Evolutionary conservation across 1,140 invertebrate species (phyloP).

Genomic region (Pissodes strobi): DNA sequence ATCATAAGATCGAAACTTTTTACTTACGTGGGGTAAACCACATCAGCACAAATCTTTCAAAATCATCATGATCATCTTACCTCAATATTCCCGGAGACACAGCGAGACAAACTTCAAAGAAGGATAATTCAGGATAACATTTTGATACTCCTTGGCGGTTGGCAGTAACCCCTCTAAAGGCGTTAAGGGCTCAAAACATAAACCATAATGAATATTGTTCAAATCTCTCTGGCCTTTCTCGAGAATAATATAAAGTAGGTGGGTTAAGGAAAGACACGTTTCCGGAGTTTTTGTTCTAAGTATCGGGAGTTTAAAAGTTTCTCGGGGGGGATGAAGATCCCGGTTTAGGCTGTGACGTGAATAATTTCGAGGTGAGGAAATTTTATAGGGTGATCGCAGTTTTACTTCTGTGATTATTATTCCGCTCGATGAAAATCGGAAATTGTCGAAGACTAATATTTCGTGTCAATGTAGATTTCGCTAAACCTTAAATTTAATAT

Average conservation of each 20-base stretch:
- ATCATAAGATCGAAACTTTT: too few species aligned
- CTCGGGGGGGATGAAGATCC: conserved; percentile 12
- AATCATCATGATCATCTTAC: too few species aligned
- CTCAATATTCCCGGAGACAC: too few species aligned
- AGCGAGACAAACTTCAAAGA: conserved; percentile 22
- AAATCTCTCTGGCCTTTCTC: conserved; percentile 22
- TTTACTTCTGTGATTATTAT: too few species aligned
- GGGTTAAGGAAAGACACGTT: conserved; percentile 34
- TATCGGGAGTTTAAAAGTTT: conserved; percentile 32
- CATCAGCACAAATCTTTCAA: too few species aligned
- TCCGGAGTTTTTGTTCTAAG: conserved; percentile 25
- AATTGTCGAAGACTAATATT: too few species aligned
- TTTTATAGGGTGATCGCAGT: too few species aligned
- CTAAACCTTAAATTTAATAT: too few species aligned
- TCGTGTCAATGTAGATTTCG: too few species aligned
- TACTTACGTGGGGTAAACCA: too few species aligned
- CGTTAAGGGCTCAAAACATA: conserved; percentile 27
- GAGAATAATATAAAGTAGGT: conserved; percentile 31
- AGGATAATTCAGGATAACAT: conserved; percentile 28
- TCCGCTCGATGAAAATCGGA: too few species aligned
- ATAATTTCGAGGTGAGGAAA: conserved; percentile 23
- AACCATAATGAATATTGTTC: conserved; percentile 37
- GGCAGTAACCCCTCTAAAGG: conserved; percentile 21
- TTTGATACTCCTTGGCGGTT: conserved; percentile 20
- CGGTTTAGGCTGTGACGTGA: conserved; percentile 32